Evolutionary conservation across 2,113 vertebrate species (phyloP).

Genomic region (Phocoena phocoena): DNA sequence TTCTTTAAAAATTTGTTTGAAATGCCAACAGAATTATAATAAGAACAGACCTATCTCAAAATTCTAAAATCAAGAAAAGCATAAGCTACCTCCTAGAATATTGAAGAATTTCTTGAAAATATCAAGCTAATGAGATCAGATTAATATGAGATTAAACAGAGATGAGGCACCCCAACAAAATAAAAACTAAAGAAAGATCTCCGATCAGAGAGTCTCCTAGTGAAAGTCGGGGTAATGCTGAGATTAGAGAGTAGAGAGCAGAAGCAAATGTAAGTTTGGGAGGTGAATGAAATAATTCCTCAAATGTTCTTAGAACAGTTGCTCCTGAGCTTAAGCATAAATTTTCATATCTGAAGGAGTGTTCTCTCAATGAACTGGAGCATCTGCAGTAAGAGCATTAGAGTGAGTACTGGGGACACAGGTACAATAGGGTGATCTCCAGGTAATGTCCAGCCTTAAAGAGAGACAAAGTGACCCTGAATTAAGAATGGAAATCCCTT

Average conservation of each 20-base stretch:
- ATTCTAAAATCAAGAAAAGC: not conserved
- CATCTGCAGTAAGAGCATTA: not conserved
- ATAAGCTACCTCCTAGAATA: not conserved
- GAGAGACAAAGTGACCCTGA: not conserved
- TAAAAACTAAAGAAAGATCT: not conserved
- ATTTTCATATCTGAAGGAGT: not conserved
- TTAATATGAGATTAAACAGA: not conserved
- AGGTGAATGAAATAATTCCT: not conserved
- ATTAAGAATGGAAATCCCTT: not conserved
- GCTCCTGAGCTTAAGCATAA: not conserved
- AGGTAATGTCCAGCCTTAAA: not conserved
- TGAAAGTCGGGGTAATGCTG: not conserved
- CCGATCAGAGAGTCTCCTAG: not conserved
- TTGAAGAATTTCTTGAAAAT: not conserved
- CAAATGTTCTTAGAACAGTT: not conserved
- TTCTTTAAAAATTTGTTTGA: not conserved
- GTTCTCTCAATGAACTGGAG: not conserved
- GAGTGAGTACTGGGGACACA: not conserved
- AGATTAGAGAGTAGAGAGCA: not conserved
- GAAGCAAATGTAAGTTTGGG: not conserved
- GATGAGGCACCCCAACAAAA: not conserved
- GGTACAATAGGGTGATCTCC: not conserved
- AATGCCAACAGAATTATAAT: not conserved
- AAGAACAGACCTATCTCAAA: not conserved
- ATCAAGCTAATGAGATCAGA: not conserved